Base-by-base conservation (phyloP, 2,888 invertebrate species). In the Pseudanteris insignis region DNA sequence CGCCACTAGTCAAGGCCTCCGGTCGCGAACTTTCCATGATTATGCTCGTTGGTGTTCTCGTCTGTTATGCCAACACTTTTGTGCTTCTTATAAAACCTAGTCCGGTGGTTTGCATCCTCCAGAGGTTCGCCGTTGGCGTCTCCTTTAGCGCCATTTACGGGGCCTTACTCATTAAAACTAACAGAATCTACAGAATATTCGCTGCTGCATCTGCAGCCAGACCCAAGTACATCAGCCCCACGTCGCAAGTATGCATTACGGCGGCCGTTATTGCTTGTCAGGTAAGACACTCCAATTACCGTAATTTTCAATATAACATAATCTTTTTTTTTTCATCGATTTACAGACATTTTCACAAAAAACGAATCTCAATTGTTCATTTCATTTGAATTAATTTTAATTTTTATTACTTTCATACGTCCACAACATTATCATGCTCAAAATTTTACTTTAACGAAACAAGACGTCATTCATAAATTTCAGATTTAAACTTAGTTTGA, bases 101-200 rank as follows among this genome's bases (percentile, higher is more conserved):
- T 1, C 80, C 82, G 0, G 71, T 83, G 44, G 81, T 84, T 15
- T 88, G 88, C 74, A 84, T 86, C 62, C 75, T 86, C 4, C 84
- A 86, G 60, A 81, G 89, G 46, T 86, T 87, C 64, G 82, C 86
- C 5, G 86, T 89, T 5, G 87, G 88, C 1, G 84, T 88, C 21
- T 88, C 88, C 13, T 85, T 88, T 65, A 84, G 85, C 51, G 82
- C 87, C 37, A 86, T 87, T 38, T 88, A 88, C 73, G 85, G 86
- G 8, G 85, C 88, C 1, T 79, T 88, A 32, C 79, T 88, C 24
- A 87, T 87, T 12, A 88, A 88, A 78, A 88, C 87, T 26, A 88
- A 87, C 72, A 78, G 88, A 53, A 84, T 84, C 55, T 84, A 86
- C 2, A 75, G 87, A 63, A 88, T 88, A 68, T 88, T 88, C 75